Conservation (phyloP, 2,888 invertebrate genomes). For the Pammene fasciana region DNA sequence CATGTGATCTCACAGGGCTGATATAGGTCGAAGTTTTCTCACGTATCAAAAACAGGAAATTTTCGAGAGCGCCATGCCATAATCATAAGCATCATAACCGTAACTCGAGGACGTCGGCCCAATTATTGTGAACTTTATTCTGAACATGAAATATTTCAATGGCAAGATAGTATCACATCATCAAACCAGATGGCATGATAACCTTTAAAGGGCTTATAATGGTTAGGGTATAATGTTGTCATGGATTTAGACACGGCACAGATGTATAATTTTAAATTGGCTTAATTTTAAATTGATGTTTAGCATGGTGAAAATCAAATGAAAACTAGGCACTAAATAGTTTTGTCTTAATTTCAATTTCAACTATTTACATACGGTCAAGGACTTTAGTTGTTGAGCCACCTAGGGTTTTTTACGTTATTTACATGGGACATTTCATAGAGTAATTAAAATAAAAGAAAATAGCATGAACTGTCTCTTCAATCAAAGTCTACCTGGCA, state of each 20-base stretch:
- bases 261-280: background rate
- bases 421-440: too few species aligned
- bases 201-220: background rate
- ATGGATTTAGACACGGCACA: background rate
- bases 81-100: conserved; percentile 12
- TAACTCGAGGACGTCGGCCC: conserved; percentile 10
- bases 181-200: background rate
- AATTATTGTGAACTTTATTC: conserved; percentile 19
- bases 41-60: conserved; percentile 25
- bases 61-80: background rate
- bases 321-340: too few species aligned
- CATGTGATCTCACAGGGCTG: background rate
- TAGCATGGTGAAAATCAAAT: too few species aligned
- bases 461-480: too few species aligned
- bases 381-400: too few species aligned
- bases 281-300: too few species aligned
- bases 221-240: background rate
- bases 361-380: too few species aligned
- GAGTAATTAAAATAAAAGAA: too few species aligned
- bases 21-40: conserved; percentile 25
- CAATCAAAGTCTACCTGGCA: too few species aligned
- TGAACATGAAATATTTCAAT: conserved; percentile 14
- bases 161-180: conserved; percentile 2
- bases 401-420: too few species aligned
- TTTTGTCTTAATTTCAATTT: too few species aligned